Conservation (phyloP, 2,888 invertebrate genomes). For the Paralinhomoeus sp. region DNA sequence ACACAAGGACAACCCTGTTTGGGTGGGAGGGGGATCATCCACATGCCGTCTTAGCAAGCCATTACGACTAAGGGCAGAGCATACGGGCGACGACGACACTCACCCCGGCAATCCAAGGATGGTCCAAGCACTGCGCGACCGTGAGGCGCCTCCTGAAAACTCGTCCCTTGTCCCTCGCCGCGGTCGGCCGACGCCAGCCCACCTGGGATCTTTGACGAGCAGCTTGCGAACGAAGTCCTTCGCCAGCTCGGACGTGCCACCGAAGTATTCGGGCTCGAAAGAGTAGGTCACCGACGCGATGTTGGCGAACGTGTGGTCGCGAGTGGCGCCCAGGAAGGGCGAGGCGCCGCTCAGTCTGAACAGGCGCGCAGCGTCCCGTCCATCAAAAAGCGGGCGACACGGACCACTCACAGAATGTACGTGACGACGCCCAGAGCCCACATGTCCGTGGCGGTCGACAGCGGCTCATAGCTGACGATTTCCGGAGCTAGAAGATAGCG, state of each 20-base stretch:
- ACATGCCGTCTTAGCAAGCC: no score
- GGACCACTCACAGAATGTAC: constrained; percentile 36
- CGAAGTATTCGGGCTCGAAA: constrained; percentile 40
- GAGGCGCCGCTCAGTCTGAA: constrained; percentile 39
- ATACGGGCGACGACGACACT: no score
- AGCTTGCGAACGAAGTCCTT: constrained; percentile 41
- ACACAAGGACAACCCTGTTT: no score
- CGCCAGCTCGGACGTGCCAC: constrained; percentile 35
- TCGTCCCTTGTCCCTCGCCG: not conserved
- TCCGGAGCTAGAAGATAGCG: constrained; percentile 36
- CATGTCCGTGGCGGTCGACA: constrained; percentile 41
- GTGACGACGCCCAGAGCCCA: constrained; percentile 46
- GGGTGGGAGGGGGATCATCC: no score
- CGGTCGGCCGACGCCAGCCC: no score
- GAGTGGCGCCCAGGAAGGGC: constrained; percentile 41
- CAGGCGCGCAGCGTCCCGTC: no score
- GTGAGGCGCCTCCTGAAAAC: constrained; percentile 35
- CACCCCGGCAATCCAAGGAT: constrained; percentile 39
- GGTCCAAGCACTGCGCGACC: constrained; percentile 38
- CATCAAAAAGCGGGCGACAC: not conserved
- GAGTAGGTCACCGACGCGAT: constrained; percentile 38
- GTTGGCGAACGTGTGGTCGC: constrained; percentile 43
- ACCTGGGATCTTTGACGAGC: constrained; percentile 39
- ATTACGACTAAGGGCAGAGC: no score
- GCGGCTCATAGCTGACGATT: constrained; percentile 41